phyloP scores from a whole-genome alignment of 2,888 invertebrate species.

The Eupithecia insigniata region DNA sequence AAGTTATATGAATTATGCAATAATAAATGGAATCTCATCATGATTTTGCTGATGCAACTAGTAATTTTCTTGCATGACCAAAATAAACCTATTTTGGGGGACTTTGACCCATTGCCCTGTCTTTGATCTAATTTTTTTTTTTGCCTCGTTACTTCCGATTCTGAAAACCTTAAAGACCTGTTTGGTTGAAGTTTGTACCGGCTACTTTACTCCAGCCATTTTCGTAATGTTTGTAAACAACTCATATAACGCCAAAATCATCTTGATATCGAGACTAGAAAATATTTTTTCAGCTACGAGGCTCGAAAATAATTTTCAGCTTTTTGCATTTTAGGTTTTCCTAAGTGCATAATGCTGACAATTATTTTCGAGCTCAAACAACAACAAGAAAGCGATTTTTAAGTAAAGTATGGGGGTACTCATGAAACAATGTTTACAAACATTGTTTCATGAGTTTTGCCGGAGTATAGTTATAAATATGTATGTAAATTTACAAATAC shows the following conservation, averaged over 20 bases:
- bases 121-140: slow-evolving; percentile 4
- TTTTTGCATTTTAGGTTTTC: no score
- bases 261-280: background rate
- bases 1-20: slow-evolving; percentile 18
- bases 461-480: background rate
- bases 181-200: background rate
- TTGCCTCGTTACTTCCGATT: background rate
- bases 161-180: background rate
- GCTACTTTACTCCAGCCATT: background rate
- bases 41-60: slow-evolving; percentile 26
- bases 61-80: slow-evolving; percentile 20
- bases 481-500: background rate
- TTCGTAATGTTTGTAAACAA: background rate
- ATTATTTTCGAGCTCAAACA: no score
- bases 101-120: slow-evolving; percentile 3
- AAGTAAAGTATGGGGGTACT: background rate
- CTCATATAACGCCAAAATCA: background rate
- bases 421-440: background rate
- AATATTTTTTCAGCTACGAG: no score
- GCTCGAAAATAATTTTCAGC: background rate
- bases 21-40: slow-evolving; percentile 12
- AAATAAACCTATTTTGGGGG: slow-evolving; percentile 1
- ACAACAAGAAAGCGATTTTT: background rate
- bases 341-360: background rate
- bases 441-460: background rate